These are phyloP conservation scores for Grammomys surdaster DNA, from an alignment of 2,113 vertebrate genomes.

Conservation along the genomic window DNA sequence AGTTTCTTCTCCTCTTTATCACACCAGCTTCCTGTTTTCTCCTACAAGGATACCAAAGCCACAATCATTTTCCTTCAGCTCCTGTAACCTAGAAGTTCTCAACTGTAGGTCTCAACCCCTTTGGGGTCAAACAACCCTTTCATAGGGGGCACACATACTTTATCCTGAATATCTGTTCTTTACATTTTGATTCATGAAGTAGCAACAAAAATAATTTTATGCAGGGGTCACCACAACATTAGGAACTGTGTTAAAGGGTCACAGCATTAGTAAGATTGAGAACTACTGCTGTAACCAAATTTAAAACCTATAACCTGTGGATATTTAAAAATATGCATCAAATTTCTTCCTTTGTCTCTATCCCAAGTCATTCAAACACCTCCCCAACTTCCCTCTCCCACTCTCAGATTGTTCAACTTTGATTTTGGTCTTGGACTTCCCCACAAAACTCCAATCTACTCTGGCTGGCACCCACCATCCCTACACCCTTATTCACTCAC, in stretches of 20 bases:
- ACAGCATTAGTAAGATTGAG: background rate
- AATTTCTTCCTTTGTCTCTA: background rate
- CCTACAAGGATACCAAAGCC: background rate
- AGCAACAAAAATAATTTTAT: background rate
- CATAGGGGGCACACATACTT: background rate
- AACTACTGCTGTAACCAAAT: background rate
- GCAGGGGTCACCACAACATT: background rate
- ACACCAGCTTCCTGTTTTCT: background rate
- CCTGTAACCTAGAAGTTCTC: background rate
- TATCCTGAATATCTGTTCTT: background rate
- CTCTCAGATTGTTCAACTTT: background rate
- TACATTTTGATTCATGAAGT: background rate
- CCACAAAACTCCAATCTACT: background rate
- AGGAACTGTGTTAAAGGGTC: background rate
- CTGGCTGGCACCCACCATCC: background rate
- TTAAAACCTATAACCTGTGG: background rate
- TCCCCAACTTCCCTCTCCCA: rapidly evolving
- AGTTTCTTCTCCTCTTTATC: background rate
- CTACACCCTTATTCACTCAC: background rate
- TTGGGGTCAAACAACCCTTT: background rate
- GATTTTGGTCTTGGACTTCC: background rate
- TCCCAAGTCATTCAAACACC: background rate
- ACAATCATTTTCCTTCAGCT: background rate
- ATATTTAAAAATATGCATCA: background rate
- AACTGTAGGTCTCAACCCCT: background rate